These are phyloP conservation scores for Smutsia temminckii DNA, from an alignment of 2,797 vertebrate genomes.

Conservation along the genomic window DNA sequence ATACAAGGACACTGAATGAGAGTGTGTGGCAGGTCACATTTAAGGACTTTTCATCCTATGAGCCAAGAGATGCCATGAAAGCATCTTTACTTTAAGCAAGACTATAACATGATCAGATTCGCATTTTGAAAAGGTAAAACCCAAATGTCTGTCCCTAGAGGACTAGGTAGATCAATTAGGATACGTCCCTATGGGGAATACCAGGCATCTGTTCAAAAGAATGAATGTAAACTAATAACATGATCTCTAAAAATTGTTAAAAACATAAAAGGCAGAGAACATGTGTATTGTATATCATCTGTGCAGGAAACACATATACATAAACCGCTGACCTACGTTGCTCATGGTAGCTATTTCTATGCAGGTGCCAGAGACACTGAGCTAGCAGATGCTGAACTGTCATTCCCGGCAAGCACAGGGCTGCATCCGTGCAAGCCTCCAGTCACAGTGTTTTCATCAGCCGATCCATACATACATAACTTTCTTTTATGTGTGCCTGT, in stretches of 20 bases:
- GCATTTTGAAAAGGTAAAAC: slow-evolving; percentile 32
- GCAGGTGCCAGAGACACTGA: neutral
- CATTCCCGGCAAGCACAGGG: neutral
- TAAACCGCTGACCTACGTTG: neutral
- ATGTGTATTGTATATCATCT: neutral
- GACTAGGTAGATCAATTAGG: neutral
- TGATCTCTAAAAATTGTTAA: neutral
- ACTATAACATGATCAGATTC: neutral
- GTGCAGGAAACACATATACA: neutral
- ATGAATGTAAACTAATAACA: neutral
- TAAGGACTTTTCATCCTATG: neutral
- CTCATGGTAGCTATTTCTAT: neutral
- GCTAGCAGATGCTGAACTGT: neutral
- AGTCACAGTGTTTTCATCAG: neutral
- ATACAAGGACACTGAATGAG: neutral
- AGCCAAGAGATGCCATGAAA: neutral
- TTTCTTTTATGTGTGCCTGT: neutral
- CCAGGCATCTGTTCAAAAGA: neutral
- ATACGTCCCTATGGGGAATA: neutral
- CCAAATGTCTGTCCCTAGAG: neutral
- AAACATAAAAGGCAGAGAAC: neutral
- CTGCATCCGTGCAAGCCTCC: neutral
- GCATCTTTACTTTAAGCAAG: neutral
- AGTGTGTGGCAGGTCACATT: neutral
- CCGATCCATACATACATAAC: neutral